Evolutionary conservation across 2,888 invertebrate genomes (phyloP).

Genomic region (Bimastos eiseni): DNA sequence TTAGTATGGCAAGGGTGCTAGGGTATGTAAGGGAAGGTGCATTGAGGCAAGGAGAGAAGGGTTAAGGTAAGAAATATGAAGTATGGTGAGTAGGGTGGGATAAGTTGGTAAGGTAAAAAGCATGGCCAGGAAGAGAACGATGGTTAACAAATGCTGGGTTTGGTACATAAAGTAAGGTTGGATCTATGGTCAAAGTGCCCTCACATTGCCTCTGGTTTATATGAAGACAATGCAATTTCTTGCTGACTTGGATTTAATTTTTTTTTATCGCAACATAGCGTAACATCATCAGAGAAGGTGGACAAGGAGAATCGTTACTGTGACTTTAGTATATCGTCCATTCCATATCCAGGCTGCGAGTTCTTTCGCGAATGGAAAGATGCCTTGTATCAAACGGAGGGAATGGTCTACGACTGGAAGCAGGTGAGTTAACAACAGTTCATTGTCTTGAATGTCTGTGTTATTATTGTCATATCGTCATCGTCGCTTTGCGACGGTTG

Average conservation of each 20-base stretch:
- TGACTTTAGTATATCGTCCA: conserved; percentile 73
- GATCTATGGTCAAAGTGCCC: not conserved
- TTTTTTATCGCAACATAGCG: conserved; percentile 65
- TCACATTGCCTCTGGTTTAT: not conserved
- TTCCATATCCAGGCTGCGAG: conserved; percentile 84
- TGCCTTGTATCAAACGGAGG: conserved; percentile 72
- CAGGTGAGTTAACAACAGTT: conserved; percentile 58
- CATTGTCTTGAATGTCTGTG: too few relatives aligned
- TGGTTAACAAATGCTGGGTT: not conserved
- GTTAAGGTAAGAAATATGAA: not conserved
- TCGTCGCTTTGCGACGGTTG: too few relatives aligned
- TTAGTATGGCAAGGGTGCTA: too few relatives aligned
- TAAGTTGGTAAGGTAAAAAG: too few relatives aligned
- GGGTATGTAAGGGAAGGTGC: too few relatives aligned
- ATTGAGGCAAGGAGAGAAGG: too few relatives aligned
- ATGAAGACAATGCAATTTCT: not conserved
- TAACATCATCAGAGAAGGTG: conserved; percentile 81
- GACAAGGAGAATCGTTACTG: conserved; percentile 77
- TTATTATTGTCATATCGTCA: too few relatives aligned
- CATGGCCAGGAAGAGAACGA: too few relatives aligned
- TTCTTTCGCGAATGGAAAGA: conserved; percentile 77
- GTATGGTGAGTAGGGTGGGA: not conserved
- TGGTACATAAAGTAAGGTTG: not conserved
- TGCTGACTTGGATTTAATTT: not conserved
- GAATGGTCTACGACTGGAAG: conserved; percentile 75